Evolutionary conservation across 2,113 vertebrate genomes (phyloP).

Genomic region (Crotalus helleri): DNA sequence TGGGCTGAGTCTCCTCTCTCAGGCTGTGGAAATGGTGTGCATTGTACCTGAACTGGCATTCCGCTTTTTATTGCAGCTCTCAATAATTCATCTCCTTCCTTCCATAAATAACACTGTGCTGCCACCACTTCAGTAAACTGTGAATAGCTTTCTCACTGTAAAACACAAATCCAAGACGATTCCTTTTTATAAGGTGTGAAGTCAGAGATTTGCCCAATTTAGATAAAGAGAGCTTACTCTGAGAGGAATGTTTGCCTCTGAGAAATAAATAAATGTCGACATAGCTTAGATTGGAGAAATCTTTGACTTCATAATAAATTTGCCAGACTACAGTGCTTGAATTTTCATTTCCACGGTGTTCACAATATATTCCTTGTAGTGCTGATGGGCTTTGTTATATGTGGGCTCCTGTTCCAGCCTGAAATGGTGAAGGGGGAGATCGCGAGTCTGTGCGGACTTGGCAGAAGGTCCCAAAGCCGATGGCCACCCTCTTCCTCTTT

Average conservation of each 20-base stretch:
- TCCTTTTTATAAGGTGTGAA: not conserved
- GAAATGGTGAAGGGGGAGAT: not conserved
- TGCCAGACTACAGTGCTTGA: not conserved
- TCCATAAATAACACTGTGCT: not conserved
- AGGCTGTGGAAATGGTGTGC: not conserved
- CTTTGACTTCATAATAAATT: not conserved
- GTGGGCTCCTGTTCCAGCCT: not conserved
- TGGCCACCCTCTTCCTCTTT: not conserved
- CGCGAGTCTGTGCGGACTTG: no score
- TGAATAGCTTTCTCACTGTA: not conserved
- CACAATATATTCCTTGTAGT: not conserved
- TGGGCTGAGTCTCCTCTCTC: not conserved
- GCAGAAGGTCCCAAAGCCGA: not conserved
- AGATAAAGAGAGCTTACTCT: not conserved
- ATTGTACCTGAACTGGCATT: not conserved
- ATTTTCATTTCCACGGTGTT: not conserved
- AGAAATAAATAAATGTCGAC: not conserved
- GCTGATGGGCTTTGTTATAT: not conserved
- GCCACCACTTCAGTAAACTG: not conserved
- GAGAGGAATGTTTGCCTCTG: not conserved
- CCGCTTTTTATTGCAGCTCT: not conserved
- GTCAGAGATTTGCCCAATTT: not conserved
- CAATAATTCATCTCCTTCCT: not conserved
- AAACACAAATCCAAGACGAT: not conserved
- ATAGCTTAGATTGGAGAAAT: not conserved